A percentile compares a stretch with the other conserved stretches of the same genome.
These are phyloP conservation scores for Ictalurus punctatus DNA, from an alignment of 2,113 vertebrate genomes.

Conservation along the genomic window DNA sequence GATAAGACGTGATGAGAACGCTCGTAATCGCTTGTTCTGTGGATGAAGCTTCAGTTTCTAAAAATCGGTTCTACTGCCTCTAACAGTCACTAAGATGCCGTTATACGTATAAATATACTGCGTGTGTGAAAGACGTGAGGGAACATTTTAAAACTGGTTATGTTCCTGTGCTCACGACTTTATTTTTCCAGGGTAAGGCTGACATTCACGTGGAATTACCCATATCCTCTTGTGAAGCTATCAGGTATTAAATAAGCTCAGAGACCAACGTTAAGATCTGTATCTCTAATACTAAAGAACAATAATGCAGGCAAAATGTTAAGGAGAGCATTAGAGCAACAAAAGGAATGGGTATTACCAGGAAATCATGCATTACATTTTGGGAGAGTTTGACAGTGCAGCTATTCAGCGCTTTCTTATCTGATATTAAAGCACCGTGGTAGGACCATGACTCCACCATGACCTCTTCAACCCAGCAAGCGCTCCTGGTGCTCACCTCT, in stretches of 20 bases:
- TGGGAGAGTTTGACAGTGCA: not conserved
- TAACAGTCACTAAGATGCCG: not conserved
- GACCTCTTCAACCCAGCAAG: not conserved
- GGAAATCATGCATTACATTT: not conserved
- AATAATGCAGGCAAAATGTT: not conserved
- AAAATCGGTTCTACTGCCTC: not conserved
- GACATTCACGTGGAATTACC: not conserved
- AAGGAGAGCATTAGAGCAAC: not conserved
- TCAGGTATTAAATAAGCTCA: not conserved
- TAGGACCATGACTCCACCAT: not conserved
- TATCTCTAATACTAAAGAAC: not conserved
- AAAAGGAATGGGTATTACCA: not conserved
- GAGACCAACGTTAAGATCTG: not conserved
- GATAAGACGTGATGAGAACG: no score
- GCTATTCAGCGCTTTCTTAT: not conserved
- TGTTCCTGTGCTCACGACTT: not conserved
- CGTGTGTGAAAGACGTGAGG: not conserved
- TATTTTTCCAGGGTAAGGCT: not conserved
- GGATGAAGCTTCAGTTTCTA: no score
- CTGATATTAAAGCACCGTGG: no score
- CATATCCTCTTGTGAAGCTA: not conserved
- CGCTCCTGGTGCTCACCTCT: constrained; percentile 77
- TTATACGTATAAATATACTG: not conserved
- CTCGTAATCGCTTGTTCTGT: no score
- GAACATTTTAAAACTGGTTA: not conserved